phyloP scores from a whole-genome alignment of 2,113 vertebrate genomes.

The Passerina amoena region DNA sequence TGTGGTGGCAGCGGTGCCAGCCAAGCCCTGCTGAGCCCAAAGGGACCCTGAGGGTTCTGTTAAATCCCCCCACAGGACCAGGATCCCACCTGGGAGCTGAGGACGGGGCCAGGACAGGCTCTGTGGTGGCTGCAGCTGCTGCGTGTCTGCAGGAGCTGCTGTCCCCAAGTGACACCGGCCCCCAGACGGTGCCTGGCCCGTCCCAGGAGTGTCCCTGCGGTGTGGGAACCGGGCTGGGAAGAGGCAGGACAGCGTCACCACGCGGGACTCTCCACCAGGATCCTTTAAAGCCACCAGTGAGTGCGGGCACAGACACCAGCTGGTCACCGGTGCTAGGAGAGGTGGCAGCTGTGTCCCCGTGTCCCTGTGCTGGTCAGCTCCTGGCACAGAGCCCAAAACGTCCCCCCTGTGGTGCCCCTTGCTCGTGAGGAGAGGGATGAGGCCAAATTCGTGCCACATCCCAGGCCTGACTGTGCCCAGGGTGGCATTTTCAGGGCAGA shows the following conservation, averaged over 20 bases:
- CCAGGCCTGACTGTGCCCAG: neutral
- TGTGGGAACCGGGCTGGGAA: neutral
- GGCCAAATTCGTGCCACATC: neutral
- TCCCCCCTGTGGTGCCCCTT: accelerated
- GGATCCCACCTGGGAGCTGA: neutral
- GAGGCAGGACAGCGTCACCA: neutral
- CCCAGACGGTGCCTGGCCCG: neutral
- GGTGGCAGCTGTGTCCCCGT: neutral
- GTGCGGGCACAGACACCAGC: neutral
- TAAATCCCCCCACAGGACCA: accelerated
- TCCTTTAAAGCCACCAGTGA: neutral
- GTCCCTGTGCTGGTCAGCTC: accelerated
- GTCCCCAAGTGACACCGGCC: neutral
- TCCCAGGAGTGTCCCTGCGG: accelerated
- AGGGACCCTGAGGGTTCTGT: accelerated
- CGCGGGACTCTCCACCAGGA: neutral
- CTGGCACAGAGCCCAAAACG: neutral
- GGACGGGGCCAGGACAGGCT: neutral
- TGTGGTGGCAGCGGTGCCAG: accelerated
- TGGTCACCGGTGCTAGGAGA: neutral
- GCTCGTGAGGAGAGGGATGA: neutral
- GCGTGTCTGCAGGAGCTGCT: neutral
- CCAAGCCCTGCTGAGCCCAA: neutral
- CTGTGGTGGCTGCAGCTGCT: neutral
- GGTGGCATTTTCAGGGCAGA: accelerated